Evolutionary conservation across 2,797 vertebrate genomes (phyloP).

Genomic region (Balearica regulorum): DNA sequence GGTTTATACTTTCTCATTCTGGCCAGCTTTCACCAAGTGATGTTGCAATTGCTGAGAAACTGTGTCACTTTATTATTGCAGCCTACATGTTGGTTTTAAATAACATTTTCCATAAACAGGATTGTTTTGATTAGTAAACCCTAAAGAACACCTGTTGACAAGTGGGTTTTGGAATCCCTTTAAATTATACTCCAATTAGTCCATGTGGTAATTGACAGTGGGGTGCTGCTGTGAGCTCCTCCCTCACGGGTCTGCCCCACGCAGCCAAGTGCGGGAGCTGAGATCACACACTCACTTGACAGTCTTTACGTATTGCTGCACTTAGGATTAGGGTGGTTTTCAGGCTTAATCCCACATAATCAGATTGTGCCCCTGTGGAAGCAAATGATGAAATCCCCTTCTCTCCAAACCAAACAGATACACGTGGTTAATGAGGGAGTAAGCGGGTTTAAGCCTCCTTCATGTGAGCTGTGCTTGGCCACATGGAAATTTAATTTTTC

Average conservation of each 20-base stretch:
- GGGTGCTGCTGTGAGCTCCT: neutral
- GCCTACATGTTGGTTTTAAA: conserved; percentile 47
- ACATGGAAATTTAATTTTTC: neutral
- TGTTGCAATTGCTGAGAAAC: conserved; percentile 30
- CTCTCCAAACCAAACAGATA: neutral
- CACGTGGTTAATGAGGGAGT: neutral
- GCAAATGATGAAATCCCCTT: neutral
- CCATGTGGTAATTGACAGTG: neutral
- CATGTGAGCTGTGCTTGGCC: neutral
- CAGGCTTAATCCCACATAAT: neutral
- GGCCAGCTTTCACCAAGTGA: neutral
- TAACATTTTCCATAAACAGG: conserved; percentile 44
- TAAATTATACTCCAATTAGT: conserved; percentile 8
- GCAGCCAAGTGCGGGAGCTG: neutral
- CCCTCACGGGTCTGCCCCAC: neutral
- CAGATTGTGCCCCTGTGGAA: neutral
- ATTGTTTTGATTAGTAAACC: conserved; percentile 38
- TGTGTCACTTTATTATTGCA: conserved; percentile 30
- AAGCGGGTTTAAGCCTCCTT: neutral
- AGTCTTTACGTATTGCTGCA: neutral
- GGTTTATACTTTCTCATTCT: conserved; percentile 24
- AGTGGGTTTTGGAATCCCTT: neutral
- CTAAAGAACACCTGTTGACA: conserved; percentile 39
- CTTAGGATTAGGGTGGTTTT: neutral
- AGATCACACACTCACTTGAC: neutral